These are phyloP conservation scores for Borostomias antarcticus DNA, from an alignment of 2,797 vertebrate genomes.

Conservation along the genomic window DNA sequence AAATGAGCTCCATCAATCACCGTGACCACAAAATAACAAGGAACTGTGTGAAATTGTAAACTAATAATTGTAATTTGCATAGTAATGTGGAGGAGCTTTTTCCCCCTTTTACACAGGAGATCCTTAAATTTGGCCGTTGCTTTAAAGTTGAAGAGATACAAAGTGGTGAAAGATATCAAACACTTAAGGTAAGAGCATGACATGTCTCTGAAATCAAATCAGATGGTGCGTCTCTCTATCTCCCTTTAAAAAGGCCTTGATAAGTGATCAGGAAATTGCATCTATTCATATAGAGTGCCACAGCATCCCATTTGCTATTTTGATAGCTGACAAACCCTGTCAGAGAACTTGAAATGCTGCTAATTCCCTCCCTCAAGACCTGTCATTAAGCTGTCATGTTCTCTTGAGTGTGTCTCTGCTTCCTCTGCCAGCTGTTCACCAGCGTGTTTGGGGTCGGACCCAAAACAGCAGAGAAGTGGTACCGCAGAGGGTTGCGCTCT, in stretches of 20 bases:
- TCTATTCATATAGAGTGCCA: too few species aligned
- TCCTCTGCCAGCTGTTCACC: constrained; percentile 85
- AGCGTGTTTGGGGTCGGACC: constrained; percentile 95
- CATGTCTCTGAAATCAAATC: too few species aligned
- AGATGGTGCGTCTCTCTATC: too few species aligned
- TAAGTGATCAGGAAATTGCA: background rate
- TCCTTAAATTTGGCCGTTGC: constrained; percentile 85
- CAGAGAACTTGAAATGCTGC: constrained; percentile 35
- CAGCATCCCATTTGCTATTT: background rate
- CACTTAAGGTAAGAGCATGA: constrained; percentile 90
- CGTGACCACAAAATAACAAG: background rate
- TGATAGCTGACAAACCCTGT: background rate
- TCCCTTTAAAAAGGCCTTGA: background rate
- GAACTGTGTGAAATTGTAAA: background rate
- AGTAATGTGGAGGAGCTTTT: background rate
- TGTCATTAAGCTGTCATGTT: constrained; percentile 46
- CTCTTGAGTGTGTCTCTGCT: constrained; percentile 51
- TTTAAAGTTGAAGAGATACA: constrained; percentile 83
- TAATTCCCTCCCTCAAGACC: constrained; percentile 32
- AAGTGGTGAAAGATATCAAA: constrained; percentile 84
- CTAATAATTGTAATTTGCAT: background rate
- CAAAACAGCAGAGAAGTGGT: constrained; percentile 95
- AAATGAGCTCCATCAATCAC: constrained; percentile 21
- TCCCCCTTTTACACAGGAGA: constrained; percentile 76
- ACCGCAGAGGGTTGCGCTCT: constrained; percentile 83